phyloP scores from a whole-genome alignment of 2,888 invertebrate genomes.

The Germaria angustata region DNA sequence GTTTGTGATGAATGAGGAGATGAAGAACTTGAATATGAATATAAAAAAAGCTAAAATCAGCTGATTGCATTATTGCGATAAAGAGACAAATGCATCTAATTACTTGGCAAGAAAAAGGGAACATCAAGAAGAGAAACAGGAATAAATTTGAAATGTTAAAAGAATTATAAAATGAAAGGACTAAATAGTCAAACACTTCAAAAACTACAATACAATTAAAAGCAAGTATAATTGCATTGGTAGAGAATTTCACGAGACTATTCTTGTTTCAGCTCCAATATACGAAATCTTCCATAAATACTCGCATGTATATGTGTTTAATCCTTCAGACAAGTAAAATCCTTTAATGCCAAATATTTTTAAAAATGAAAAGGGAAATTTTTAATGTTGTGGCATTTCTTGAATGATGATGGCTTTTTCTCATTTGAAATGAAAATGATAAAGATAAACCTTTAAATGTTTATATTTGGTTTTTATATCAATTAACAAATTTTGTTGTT shows the following conservation, averaged over 20 bases:
- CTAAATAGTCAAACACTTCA: too few species aligned
- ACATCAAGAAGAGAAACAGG: too few species aligned
- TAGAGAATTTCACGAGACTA: too few species aligned
- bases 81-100: too few species aligned
- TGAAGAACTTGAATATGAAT: too few species aligned
- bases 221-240: neutral
- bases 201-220: neutral
- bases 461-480: neutral
- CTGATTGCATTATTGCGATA: too few species aligned
- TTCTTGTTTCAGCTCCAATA: too few species aligned
- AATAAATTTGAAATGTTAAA: neutral
- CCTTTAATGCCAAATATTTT: constrained; percentile 29
- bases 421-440: neutral
- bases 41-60: too few species aligned
- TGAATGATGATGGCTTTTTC: constrained; percentile 4
- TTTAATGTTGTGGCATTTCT: neutral
- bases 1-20: too few species aligned
- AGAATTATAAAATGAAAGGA: too few species aligned
- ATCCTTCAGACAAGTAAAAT: neutral
- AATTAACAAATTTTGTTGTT: neutral
- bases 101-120: too few species aligned
- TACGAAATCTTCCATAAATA: too few species aligned
- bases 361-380: neutral
- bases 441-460: neutral
- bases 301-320: neutral